Evolutionary conservation across 2,888 invertebrate species (phyloP).

Genomic region (Noctua fimbriata): DNA sequence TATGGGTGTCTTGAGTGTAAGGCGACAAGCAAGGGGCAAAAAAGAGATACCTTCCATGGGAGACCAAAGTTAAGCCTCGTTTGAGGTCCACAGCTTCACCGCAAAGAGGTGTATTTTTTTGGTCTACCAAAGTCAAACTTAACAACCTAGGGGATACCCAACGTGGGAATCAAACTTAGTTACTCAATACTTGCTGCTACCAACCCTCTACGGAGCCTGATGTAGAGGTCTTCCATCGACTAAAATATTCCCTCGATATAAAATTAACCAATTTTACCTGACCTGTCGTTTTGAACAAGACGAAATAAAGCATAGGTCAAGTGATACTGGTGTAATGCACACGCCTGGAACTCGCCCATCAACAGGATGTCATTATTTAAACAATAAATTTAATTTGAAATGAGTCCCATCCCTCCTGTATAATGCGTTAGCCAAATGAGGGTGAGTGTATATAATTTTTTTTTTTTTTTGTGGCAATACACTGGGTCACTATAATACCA

Average conservation of each 20-base stretch:
- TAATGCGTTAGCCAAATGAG: conserved; percentile 30
- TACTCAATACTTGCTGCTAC: conserved; percentile 11
- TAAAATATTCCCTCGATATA: conserved; percentile 20
- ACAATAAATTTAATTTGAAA: conserved; percentile 86
- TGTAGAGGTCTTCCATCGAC: conserved; percentile 1
- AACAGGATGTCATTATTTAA: conserved; percentile 82
- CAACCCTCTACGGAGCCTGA: conserved; percentile 15
- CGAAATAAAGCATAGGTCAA: not conserved
- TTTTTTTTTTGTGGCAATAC: not conserved
- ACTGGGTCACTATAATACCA: not conserved
- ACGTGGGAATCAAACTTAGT: conserved; percentile 41
- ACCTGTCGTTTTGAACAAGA: not conserved
- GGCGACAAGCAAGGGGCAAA: too few relatives aligned
- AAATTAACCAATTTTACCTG: not conserved
- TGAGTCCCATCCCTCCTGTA: conserved; percentile 65
- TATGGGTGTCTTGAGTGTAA: too few relatives aligned
- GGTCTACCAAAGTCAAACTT: not conserved
- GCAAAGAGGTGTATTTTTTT: not conserved
- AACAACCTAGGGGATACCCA: not conserved
- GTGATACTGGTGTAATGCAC: conserved; percentile 24
- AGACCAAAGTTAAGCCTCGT: not conserved
- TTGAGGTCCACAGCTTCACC: not conserved
- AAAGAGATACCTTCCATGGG: too few relatives aligned
- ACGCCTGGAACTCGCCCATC: conserved; percentile 71
- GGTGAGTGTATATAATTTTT: not conserved